These are phyloP conservation scores for Perdita meconis DNA, from an alignment of 2,888 invertebrate genomes.

Conservation along the genomic window DNA sequence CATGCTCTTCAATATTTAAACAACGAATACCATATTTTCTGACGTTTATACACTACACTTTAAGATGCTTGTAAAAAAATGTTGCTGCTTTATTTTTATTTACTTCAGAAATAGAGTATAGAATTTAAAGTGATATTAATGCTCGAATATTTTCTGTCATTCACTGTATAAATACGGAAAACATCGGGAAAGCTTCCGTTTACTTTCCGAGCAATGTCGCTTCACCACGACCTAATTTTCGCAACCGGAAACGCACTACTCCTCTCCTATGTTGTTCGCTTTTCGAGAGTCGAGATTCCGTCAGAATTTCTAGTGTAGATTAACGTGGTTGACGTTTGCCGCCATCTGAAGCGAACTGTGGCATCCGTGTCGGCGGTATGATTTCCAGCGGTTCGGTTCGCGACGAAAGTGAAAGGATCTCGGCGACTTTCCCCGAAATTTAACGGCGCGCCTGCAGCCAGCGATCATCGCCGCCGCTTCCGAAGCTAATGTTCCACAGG, in stretches of 20 bases:
- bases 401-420: conserved; percentile 65
- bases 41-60: no score
- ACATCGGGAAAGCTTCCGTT: neutral
- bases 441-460: conserved; percentile 11
- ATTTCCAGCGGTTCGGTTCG: conserved; percentile 25
- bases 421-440: conserved; percentile 58
- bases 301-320: conserved; percentile 15
- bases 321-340: neutral
- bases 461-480: conserved; percentile 18
- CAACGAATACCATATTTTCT: no score
- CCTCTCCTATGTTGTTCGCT: neutral
- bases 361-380: conserved; percentile 14
- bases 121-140: no score
- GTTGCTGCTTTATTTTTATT: no score
- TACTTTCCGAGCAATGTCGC: neutral
- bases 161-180: neutral
- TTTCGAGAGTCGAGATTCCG: conserved; percentile 3
- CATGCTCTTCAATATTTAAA: no score
- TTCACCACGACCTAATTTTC: neutral
- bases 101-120: no score
- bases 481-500: conserved; percentile 62
- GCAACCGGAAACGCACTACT: conserved; percentile 19
- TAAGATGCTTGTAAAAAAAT: no score
- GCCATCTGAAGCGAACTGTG: conserved; percentile 25
- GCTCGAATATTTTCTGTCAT: no score